Evolutionary conservation across 2,888 invertebrate species (phyloP), one percentile per base, ranked within the genome.

Genomic region (Cerastoderma edule): DNA sequence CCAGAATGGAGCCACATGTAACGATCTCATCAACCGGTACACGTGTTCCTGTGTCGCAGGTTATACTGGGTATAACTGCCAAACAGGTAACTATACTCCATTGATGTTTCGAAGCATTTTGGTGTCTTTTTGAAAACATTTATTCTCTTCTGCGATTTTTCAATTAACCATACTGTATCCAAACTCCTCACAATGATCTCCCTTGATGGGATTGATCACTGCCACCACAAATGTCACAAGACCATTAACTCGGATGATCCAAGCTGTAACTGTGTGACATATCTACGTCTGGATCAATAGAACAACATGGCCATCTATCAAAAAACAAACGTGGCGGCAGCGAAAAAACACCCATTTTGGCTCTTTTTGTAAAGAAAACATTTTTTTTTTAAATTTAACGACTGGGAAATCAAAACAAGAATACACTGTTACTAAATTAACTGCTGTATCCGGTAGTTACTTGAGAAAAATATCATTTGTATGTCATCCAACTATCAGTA

Each of bases 11-110:
- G 54, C 54, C 2, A 54, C 54, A 27, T 54, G 54, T 16, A 54
- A 54, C 16, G 39, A 39, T 13, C 39, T 39, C 16, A 10, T 39
- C 8, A 39, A 56, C 24, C 28, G n/a, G 30, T 56, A 56, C n/a
- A 56, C 56, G 24, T 56, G 56, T 30, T 30, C 56, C 0, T 56
- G 56, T n/a, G 30, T 30, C n/a, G 16, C 30, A 13, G 56, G 56
- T 28, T 56, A 30, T 2, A 56, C 56, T 1, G 56, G 56, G 1
- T 32, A 50, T n/a, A n/a, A 10, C 22, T 50, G 50, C 22, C 10
- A 50, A 10, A 50, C 22, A 50, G 50, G 50, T 50, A 50, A n/a
- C 16, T 50, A n/a, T 39, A 39, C 8, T 13, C 10, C 10, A 39
- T 13, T 39, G 8, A 8, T 13, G 39, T 39, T 16, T 13, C 16